Base-by-base conservation (phyloP, 2,797 vertebrate genomes). In the Lerista edwardsae region DNA sequence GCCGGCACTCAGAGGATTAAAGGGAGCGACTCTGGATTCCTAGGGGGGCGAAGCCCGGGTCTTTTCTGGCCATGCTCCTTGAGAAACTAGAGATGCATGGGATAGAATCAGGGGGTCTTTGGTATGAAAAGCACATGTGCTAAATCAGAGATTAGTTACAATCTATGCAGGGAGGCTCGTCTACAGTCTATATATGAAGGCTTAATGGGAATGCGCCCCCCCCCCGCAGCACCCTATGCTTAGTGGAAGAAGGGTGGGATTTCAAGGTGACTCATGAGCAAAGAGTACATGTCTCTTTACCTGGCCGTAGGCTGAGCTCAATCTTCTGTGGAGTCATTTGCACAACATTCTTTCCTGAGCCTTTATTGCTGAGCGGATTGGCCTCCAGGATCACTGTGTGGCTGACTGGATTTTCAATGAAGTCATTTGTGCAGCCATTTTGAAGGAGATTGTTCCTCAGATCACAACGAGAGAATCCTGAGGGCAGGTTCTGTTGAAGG, bases 311-410 rank as follows among this genome's bases (percentile, higher is more conserved):
- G 41, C 91, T 90, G 82, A 99, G 96, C 0, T 80, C 91, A 80
- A 99, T 92, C 90, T 95, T 97, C 95, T 99, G 98, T 44, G 98
- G 98, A 31, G 85, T 95, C 93, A 99, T 97, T 95, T 99, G 98
- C 71, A 96, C 98, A 86, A 97, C 95, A 31, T 93, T 91, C 0
- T 92, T 84, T 23, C 95, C 97, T 0, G 97, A 97, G 59, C 97
- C 97, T 87, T 96, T 98, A 94, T 91, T 27, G 4, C 98, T 99
- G 83, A 99, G 97, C 0, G 97, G 95, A 0, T 23, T 41, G 65
- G 96, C 72, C 88, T 97, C 87, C 61, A 95, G 34, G 55, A 97
- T 3, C 0, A 0, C 83, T 31, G 96, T 7, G 0, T 75, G 93
- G 87, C 98, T 99, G 77, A 84, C 39, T 0, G 98, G 98, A 92